phyloP scores from a whole-genome alignment of 64 coral and sea anemone species.

The Porites lutea region DNA sequence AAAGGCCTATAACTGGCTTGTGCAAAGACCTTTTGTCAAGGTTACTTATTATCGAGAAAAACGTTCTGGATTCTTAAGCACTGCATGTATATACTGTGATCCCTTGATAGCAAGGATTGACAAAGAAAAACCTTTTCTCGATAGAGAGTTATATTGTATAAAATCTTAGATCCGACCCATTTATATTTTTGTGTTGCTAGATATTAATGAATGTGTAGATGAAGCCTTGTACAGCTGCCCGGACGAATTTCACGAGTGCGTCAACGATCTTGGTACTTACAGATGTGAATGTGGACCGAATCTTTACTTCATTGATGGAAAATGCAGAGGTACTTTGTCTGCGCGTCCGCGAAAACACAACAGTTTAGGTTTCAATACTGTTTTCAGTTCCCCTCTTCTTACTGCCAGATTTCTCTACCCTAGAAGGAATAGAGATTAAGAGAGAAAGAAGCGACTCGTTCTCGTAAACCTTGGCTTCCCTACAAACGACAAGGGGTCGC shows the following conservation, averaged over 20 bases:
- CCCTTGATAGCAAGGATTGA: no score
- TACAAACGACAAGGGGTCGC: no score
- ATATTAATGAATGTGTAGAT: slow-evolving; percentile 16
- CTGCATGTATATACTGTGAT: no score
- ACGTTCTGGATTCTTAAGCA: no score
- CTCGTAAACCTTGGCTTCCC: no score
- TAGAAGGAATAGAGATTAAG: no score
- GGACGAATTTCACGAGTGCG: neutral
- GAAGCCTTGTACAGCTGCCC: slow-evolving; percentile 10
- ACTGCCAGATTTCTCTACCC: no score
- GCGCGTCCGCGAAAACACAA: neutral
- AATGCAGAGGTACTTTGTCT: neutral
- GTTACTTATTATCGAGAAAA: no score
- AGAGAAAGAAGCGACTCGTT: no score
- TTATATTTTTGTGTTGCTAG: neutral
- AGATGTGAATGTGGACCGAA: neutral
- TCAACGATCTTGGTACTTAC: slow-evolving; percentile 1
- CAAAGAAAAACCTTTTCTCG: no score
- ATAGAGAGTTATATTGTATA: neutral
- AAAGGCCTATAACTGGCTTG: neutral
- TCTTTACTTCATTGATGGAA: neutral
- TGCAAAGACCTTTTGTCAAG: no score
- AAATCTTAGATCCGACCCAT: neutral
- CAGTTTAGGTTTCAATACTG: neutral
- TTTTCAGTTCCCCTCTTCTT: neutral